These are phyloP conservation scores for Champsocephalus esox DNA, from an alignment of 2,797 vertebrate species.

Conservation along the genomic window DNA sequence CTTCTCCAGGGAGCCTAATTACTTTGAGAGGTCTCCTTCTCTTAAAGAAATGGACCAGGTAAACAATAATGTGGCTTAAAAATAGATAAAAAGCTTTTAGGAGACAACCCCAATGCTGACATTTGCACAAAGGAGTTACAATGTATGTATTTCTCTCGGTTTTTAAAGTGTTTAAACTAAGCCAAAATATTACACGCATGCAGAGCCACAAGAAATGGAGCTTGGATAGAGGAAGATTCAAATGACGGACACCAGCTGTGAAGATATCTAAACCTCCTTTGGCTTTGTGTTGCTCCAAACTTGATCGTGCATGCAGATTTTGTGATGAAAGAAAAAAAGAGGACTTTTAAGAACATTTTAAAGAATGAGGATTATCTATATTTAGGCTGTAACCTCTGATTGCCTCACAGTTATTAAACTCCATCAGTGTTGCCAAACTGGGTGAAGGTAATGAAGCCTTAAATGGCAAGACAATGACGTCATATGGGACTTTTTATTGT, in stretches of 20 bases:
- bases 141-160: too few species aligned
- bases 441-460: conserved; percentile 11
- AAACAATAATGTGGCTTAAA: too few species aligned
- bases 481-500: conserved; percentile 64
- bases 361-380: conserved; percentile 21
- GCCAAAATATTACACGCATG: conserved; percentile 10
- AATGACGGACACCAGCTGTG: conserved; percentile 23
- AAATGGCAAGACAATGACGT: conserved; percentile 26
- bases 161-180: too few species aligned
- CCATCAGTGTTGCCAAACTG: conserved; percentile 21
- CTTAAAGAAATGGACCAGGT: too few species aligned
- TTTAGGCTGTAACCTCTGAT: conserved; percentile 17
- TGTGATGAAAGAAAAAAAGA: conserved; percentile 17
- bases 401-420: conserved; percentile 24
- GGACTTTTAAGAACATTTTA: conserved; percentile 1
- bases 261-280: conserved; percentile 1
- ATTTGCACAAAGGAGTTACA: too few species aligned
- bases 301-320: conserved; percentile 5
- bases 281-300: conserved; percentile 7
- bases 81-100: too few species aligned
- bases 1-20: too few species aligned
- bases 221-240: conserved; percentile 9
- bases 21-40: too few species aligned
- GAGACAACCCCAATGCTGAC: too few species aligned
- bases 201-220: conserved; percentile 17